Conservation (phyloP, 2,113 vertebrate species). For the Accipiter cooperii region DNA sequence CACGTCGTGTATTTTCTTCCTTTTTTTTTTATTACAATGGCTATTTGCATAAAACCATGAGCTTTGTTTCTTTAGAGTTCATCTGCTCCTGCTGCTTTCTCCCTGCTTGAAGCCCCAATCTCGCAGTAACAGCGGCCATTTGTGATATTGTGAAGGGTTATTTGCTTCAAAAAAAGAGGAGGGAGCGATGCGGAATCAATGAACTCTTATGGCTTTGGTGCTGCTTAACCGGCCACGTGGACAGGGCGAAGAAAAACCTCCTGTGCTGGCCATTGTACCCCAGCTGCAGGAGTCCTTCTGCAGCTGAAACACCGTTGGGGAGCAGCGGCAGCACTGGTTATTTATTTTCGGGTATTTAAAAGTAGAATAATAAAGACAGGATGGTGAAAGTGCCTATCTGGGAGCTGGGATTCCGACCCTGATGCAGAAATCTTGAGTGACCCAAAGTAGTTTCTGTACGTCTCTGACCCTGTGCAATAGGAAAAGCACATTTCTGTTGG, state of each 20-base stretch:
- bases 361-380: not conserved
- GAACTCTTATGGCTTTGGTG: not conserved
- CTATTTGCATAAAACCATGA: conserved; percentile 1
- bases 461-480: not conserved
- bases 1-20: not conserved
- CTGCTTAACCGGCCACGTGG: not conserved
- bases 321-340: not conserved
- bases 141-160: not conserved
- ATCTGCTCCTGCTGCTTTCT: conserved; percentile 23
- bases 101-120: not conserved
- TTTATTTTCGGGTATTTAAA: not conserved
- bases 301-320: not conserved
- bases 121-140: not conserved
- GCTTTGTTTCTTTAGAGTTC: not conserved
- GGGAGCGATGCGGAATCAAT: not conserved
- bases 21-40: not conserved
- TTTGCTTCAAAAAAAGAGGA: not conserved
- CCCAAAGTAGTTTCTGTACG: not conserved
- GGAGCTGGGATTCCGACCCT: not conserved
- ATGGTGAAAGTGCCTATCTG: not conserved
- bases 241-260: not conserved
- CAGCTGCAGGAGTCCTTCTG: not conserved
- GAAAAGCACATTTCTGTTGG: not conserved
- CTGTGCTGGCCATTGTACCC: not conserved
- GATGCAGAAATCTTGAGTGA: not conserved